Evolutionary conservation across 2,888 invertebrate species (phyloP), one percentile per base, ranked within the genome.

Genomic region (Leucania comma): DNA sequence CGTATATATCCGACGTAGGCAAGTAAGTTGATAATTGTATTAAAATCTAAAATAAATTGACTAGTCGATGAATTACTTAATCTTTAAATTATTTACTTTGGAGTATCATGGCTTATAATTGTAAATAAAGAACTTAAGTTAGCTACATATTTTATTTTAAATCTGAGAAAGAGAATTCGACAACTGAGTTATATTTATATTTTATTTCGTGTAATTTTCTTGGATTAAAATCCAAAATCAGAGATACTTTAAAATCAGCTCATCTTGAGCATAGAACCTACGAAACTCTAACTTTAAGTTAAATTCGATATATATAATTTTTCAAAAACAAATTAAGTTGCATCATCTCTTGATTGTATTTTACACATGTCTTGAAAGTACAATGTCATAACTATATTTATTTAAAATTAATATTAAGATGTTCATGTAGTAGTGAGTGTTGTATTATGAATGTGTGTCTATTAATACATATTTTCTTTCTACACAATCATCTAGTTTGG

Each of bases 81-180:
- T 26, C 38, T 73, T 50, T 75, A 60, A n/a, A 75, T 73, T 60
- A 54, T 75, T 58, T 67, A 56, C 12, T 67, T 58, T 53, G 29
- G 29, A 59, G 38, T 42, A 66, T 54, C n/a, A n/a, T 64, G 65
- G 54, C 50, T 56, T 68, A 57, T 68, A n/a, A 60, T 60, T 73
- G 73, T 73, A 73, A 67, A 73, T 73, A 72, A 42, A 42, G 24
- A 22, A 63, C 12, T 32, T 63, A 53, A 20, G n/a, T 35, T 50
- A 50, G 42, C 68, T 42, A 20, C 24, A 42, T 4, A 10, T 29
- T 3, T 1, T n/a, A 24, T 48, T 38, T 63, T 70, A 29, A 29
- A 42, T 56, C 53, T 17, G 2, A 8, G 10, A 22, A 26, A 20
- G 12, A 12, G 14, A 48, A 54, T 54, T 48, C 29, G 10, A 17